phyloP scores from a whole-genome alignment of 2,113 vertebrate genomes.

The Brachypodius melanocephalos region DNA sequence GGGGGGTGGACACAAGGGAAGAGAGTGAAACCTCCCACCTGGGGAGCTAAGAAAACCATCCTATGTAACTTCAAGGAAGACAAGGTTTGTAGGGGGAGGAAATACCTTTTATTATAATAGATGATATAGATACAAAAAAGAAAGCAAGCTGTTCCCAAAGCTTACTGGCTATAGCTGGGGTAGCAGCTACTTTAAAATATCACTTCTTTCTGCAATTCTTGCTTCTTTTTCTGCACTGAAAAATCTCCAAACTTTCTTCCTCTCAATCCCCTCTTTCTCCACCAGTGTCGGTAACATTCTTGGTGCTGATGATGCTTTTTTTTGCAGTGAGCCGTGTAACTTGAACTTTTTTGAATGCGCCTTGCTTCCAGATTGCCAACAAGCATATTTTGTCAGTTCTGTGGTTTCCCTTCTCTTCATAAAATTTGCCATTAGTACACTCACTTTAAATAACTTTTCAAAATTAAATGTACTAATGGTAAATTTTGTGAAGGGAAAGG shows the following conservation, averaged over 20 bases:
- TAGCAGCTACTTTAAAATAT: neutral
- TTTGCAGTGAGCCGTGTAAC: neutral
- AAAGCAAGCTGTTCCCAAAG: neutral
- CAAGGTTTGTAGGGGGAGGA: neutral
- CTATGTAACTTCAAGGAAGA: neutral
- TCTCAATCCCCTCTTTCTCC: neutral
- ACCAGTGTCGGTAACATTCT: neutral
- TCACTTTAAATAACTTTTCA: neutral
- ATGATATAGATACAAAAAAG: neutral
- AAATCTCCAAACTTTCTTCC: neutral
- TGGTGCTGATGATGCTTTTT: neutral
- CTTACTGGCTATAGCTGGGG: neutral
- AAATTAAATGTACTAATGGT: neutral
- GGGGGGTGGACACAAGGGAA: accelerated
- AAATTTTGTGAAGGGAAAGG: neutral
- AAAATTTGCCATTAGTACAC: neutral
- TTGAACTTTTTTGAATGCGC: neutral
- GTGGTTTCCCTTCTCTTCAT: neutral
- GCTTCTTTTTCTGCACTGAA: neutral
- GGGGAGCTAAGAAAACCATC: neutral
- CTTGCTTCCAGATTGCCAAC: neutral
- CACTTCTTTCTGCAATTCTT: neutral
- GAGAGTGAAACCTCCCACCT: neutral
- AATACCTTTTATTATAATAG: neutral
- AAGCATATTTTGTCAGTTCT: neutral